Evolutionary conservation across 2,113 vertebrate genomes (phyloP).

Genomic region (Apistogramma diplotaenia): DNA sequence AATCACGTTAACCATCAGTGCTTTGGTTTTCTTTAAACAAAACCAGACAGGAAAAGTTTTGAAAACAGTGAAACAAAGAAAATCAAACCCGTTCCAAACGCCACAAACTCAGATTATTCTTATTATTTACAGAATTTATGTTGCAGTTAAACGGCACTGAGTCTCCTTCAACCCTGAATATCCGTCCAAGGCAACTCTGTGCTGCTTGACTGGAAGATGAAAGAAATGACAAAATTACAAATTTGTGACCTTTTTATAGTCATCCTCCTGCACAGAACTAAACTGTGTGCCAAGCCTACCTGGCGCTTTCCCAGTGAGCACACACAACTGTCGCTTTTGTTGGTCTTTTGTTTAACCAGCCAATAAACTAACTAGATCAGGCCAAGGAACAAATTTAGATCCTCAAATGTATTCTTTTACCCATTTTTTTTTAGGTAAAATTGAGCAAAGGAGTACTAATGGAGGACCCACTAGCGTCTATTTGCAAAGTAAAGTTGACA

Average conservation of each 20-base stretch:
- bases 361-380: background rate
- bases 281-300: background rate
- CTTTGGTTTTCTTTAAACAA: constrained; percentile 7
- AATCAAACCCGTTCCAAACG: background rate
- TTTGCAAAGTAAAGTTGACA: no score
- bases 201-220: background rate
- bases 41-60: background rate
- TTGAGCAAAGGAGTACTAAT: no score
- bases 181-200: background rate
- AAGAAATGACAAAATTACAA: background rate
- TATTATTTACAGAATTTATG: background rate
- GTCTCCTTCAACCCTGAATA: background rate
- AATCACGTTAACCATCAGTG: constrained; percentile 18
- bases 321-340: background rate
- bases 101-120: background rate
- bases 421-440: no score
- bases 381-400: background rate
- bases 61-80: background rate
- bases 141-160: background rate
- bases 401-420: background rate
- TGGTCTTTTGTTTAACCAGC: background rate
- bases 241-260: background rate
- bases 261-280: background rate
- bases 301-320: no score
- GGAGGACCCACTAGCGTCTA: no score